Evolutionary conservation across 2,113 vertebrate species (phyloP), one percentile per base, ranked within the genome.

Genomic region (Pelvicachromis taeniatus): DNA sequence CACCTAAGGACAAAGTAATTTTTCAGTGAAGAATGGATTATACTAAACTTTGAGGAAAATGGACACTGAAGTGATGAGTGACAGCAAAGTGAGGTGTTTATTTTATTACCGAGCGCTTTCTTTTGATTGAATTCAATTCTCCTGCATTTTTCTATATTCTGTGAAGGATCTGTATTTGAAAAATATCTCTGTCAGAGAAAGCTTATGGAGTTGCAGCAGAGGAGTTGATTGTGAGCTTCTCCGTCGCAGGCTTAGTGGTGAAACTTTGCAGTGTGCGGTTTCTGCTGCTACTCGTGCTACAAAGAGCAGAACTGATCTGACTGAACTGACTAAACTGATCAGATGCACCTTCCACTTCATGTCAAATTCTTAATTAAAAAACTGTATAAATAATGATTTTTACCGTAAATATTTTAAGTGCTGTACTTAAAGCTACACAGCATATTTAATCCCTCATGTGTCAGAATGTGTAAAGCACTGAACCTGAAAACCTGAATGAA

Each of bases 401-500:
- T 56, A 77, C 33, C 10, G 85, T 33, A 87, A 89, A 82, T 75
- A 82, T 85, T 88, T 88, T 77, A 53, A 70, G 80, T 80, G 61
- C 85, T 77, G 6, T 50, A 85, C 81, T 86, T 87, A 12, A 75
- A 89, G 73, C 91, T 89, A 92, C 58, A 80, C 85, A 77, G 86
- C 86, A 91, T 91, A 70, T 90, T 92, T 93, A 91, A 94, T 92
- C 91, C 93, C 73, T 59, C 86, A 54, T 89, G 91, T 73, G 85
- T 90, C 85, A 86, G 68, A 88, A 86, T 86, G 89, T 91, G 84
- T 92, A 92, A 93, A 91, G 90, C 90, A 85, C 79, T 88, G 89
- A 92, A 93, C 89, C 91, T 88, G 88, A 92, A 94, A 93, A 89
- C 85, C 92, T 90, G 93, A 95, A 91, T 93, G 85, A 93, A 94